phyloP scores from a whole-genome alignment of 2,797 vertebrate species.

The Hafferia zeledoni region DNA sequence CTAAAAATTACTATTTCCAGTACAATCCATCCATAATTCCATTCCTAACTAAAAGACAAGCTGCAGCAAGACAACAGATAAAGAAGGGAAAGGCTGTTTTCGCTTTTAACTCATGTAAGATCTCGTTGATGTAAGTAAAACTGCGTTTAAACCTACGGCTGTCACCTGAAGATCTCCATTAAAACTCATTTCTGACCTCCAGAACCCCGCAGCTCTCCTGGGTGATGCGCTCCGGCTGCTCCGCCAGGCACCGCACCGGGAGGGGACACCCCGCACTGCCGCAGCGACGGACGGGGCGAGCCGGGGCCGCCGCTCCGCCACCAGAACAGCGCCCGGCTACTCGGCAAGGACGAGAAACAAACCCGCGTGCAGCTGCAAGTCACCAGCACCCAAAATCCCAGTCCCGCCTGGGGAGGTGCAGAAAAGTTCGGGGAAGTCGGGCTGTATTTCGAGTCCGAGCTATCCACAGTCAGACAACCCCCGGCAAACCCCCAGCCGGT shows the following conservation, averaged over 20 bases:
- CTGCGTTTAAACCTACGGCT: not conserved
- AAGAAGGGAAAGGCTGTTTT: not conserved
- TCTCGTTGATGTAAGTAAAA: not conserved
- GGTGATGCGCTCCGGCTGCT: not conserved
- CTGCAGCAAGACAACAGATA: not conserved
- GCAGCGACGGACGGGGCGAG: not conserved
- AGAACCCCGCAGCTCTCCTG: not conserved
- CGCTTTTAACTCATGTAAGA: not conserved
- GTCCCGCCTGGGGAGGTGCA: not conserved
- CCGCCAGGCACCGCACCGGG: not conserved
- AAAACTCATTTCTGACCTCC: not conserved
- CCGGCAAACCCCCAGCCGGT: not conserved
- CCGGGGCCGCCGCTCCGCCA: not conserved
- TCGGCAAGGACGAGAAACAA: not conserved
- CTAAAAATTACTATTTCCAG: not conserved
- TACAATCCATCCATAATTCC: not conserved
- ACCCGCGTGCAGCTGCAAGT: not conserved
- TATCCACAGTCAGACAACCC: accelerated
- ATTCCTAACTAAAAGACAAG: not conserved
- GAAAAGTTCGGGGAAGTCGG: not conserved
- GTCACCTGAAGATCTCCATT: not conserved
- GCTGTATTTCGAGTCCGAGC: not conserved
- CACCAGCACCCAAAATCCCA: not conserved
- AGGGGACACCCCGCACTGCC: not conserved
- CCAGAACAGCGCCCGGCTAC: not conserved